These are phyloP conservation scores for Turritopsis dohrnii DNA, from an alignment of 30 jellyfish, hydroid and myxozoan species.

Conservation along the genomic window DNA sequence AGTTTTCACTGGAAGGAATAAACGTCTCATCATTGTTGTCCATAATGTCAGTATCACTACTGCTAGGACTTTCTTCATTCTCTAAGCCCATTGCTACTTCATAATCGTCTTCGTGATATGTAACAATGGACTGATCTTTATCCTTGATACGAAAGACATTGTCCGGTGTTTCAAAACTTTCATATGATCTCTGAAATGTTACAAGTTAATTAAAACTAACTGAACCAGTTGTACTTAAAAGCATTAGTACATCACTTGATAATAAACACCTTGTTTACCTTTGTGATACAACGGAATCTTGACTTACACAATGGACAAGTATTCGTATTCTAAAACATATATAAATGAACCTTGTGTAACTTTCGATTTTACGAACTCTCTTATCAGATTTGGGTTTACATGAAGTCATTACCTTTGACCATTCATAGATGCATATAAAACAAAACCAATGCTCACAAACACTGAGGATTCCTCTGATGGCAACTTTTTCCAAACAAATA, in stretches of 20 bases:
- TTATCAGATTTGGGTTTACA: neutral
- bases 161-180: slow-evolving; percentile 18
- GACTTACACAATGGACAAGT: slow-evolving; percentile 57
- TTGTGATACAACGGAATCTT: slow-evolving; percentile 54
- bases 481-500: slow-evolving; percentile 39
- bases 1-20: neutral
- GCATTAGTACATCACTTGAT: too few relatives aligned
- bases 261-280: slow-evolving; percentile 30
- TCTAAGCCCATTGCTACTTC: slow-evolving; percentile 27
- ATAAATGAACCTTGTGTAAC: too few relatives aligned
- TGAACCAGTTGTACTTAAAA: neutral
- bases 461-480: slow-evolving; percentile 35
- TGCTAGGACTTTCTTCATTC: neutral
- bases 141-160: slow-evolving; percentile 36
- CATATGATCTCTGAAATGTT: slow-evolving; percentile 11
- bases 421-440: slow-evolving; percentile 38
- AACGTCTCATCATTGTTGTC: neutral
- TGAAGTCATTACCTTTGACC: slow-evolving; percentile 43
- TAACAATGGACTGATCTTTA: slow-evolving; percentile 18
- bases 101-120: slow-evolving; percentile 35
- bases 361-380: too few relatives aligned
- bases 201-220: neutral
- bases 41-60: neutral
- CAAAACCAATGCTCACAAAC: slow-evolving; percentile 62
- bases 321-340: slow-evolving; percentile 43